These are phyloP conservation scores for Aramus guarauna DNA, from an alignment of 2,113 vertebrate species.

Conservation along the genomic window DNA sequence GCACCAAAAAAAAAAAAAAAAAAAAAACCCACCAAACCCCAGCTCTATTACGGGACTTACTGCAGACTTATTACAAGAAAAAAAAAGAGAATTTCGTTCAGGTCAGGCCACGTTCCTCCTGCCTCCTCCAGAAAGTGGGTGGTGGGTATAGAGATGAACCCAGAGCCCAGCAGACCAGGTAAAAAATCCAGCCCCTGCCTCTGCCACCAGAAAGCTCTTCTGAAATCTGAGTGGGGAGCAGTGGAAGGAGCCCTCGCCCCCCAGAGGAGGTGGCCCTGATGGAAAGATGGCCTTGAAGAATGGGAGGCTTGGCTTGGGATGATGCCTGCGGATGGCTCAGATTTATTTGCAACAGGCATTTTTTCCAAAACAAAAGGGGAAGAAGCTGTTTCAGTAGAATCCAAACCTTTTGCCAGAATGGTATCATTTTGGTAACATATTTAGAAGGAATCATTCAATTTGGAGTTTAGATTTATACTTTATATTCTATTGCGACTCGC, in stretches of 20 bases:
- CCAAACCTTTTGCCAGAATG: constrained; percentile 24
- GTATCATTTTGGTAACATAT: neutral
- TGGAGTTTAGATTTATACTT: neutral
- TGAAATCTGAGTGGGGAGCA: neutral
- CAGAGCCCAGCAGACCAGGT: neutral
- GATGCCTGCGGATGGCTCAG: neutral
- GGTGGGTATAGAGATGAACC: neutral
- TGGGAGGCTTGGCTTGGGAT: neutral
- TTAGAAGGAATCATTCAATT: neutral
- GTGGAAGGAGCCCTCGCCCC: neutral
- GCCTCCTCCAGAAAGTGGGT: neutral
- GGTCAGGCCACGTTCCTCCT: neutral
- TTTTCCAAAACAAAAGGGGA: constrained; percentile 52
- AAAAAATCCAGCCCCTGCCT: neutral
- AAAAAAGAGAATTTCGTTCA: neutral
- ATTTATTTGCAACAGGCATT: neutral
- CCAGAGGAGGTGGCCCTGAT: neutral
- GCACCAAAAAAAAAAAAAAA: neutral
- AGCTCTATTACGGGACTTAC: neutral
- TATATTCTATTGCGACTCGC: neutral
- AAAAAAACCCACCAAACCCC: fast-evolving
- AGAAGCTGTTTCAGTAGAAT: neutral
- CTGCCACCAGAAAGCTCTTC: neutral
- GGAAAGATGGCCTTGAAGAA: neutral
- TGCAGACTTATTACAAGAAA: neutral